phyloP scores from a whole-genome alignment of 2,888 invertebrate species.

The Drosophila prolongata region DNA sequence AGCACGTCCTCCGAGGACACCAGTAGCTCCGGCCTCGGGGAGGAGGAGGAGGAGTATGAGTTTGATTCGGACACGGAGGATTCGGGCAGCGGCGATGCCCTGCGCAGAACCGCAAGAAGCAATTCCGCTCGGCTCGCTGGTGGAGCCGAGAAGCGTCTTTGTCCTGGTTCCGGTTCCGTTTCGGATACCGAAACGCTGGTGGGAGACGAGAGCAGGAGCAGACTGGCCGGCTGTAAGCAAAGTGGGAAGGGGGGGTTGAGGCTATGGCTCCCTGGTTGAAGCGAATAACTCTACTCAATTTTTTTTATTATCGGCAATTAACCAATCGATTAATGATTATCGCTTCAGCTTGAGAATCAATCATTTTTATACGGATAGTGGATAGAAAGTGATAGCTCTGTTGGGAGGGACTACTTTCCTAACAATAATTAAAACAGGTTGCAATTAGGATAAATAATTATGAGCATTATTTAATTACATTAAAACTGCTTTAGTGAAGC shows the following conservation, averaged over 20 bases:
- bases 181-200: constrained; percentile 66
- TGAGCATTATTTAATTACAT: too few species aligned
- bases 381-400: too few species aligned
- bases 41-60: constrained; percentile 18
- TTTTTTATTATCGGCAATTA: too few species aligned
- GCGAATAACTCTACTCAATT: background rate
- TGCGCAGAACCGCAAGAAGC: background rate
- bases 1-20: constrained; percentile 48
- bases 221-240: constrained; percentile 46
- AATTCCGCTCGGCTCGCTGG: constrained; percentile 52
- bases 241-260: background rate
- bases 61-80: constrained; percentile 4
- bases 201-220: constrained; percentile 42
- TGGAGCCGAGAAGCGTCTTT: constrained; percentile 50
- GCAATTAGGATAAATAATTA: too few species aligned
- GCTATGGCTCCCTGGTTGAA: background rate
- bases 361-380: too few species aligned
- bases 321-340: too few species aligned
- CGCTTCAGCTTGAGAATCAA: too few species aligned
- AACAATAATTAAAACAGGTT: too few species aligned
- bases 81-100: background rate
- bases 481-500: too few species aligned
- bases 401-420: too few species aligned
- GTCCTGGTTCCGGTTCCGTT: constrained; percentile 39
- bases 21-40: constrained; percentile 23